Percentiles rank a stretch among this genome's conserved stretches.
phyloP scores from a whole-genome alignment of 2,888 invertebrate species.

The Trachelus iudaicus region DNA sequence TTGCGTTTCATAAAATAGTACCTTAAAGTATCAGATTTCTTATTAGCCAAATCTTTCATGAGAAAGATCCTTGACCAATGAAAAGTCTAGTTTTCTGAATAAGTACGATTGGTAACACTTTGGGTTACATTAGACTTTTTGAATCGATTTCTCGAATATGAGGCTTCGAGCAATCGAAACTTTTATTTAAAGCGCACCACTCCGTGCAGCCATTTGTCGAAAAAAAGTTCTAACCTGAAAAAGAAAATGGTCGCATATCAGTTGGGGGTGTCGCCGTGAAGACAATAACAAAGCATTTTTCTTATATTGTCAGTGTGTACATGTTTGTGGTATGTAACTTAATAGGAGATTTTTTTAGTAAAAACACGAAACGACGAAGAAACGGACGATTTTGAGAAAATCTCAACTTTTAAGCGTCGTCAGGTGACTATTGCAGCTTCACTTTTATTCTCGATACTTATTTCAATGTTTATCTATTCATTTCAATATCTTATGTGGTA shows the following conservation, averaged over 20 bases:
- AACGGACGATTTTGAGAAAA: background rate
- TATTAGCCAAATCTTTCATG: no score
- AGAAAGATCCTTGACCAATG: no score
- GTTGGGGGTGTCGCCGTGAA: conserved; percentile 47
- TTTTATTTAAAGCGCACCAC: conserved; percentile 19
- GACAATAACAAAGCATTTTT: conserved; percentile 37
- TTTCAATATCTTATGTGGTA: conserved; percentile 8
- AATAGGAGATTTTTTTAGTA: background rate
- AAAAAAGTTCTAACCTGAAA: conserved; percentile 38
- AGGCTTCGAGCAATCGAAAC: conserved; percentile 2
- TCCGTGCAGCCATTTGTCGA: conserved; percentile 36
- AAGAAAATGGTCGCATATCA: conserved; percentile 51
- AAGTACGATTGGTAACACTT: background rate
- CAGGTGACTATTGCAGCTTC: conserved; percentile 30
- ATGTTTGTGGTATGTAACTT: conserved; percentile 22
- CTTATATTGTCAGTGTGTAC: conserved; percentile 25
- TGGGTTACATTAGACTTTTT: background rate
- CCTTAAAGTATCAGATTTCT: no score
- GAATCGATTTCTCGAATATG: background rate
- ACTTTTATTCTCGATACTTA: background rate
- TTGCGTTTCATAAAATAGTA: no score
- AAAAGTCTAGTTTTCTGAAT: no score
- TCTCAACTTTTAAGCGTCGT: conserved; percentile 16
- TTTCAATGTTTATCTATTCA: conserved; percentile 15
- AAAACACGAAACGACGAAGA: background rate